Conservation (phyloP, 2,113 vertebrate genomes). For the Semnopithecus entellus region DNA sequence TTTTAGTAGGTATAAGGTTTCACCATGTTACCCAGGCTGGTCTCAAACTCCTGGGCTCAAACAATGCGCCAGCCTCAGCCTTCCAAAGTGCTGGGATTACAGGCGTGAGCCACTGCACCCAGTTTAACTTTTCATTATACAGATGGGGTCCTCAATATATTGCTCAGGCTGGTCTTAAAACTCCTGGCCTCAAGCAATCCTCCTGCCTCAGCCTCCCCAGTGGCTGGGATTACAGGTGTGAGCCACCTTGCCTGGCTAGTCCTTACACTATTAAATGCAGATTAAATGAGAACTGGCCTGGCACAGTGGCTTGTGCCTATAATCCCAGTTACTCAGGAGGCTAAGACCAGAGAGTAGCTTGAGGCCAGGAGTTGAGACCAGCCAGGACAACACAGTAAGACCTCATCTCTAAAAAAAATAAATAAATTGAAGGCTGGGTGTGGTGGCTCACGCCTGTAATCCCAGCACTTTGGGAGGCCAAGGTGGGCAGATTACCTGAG, state of each 20-base stretch:
- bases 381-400: too few species aligned
- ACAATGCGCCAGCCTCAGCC: not conserved
- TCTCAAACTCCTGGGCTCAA: not conserved
- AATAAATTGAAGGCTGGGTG: too few species aligned
- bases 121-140: too few species aligned
- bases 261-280: not conserved
- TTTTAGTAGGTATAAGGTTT: not conserved
- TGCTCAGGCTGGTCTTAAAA: not conserved
- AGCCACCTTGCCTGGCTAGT: not conserved
- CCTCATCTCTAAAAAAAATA: too few species aligned
- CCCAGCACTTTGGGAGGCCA: too few species aligned
- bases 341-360: too few species aligned
- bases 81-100: not conserved
- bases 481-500: too few species aligned
- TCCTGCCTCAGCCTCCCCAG: not conserved
- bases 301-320: too few species aligned
- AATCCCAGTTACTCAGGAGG: too few species aligned
- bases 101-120: not conserved
- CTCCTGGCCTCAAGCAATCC: not conserved
- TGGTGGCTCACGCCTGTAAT: too few species aligned
- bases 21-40: not conserved
- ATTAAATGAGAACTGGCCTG: not conserved
- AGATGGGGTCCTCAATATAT: not conserved
- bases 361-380: too few species aligned
- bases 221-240: not conserved